Base-by-base conservation (phyloP, 2,888 invertebrate genomes). In the Aproaerema taeniolella region DNA sequence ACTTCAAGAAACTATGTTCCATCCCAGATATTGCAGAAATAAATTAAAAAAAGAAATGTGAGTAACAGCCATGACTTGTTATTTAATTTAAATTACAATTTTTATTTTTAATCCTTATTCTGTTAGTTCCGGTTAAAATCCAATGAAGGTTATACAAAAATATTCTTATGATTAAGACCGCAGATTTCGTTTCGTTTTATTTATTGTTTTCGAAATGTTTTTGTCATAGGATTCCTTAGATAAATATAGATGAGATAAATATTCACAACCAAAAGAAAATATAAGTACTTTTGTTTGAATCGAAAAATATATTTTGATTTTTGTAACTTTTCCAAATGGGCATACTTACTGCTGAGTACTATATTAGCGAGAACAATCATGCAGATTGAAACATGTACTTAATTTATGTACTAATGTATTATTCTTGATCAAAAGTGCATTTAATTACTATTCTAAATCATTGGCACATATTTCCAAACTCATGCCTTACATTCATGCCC, bases 1-100 rank as follows among this genome's bases (percentile, higher is more conserved):
- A 72, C 66, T 58, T 68, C 64, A 59, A 20, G 13, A 30, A 37
- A 37, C 9, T 14, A 30, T 17, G 64, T 72, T 79, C 76, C 71
- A 79, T 80, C 80, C 75, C 81, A 80, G 82, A 81, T 75, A 78
- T 69, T 63, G 67, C 71, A 73, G 71, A 79, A 74, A 55, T 53
- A 45, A 64, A 53, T 33, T 40, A 43, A 38, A 29, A 15, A 38
- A 33, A 45, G 59, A 54, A 61, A 56, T 11, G 49, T 55, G 60
- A 62, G 56, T 60, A 61, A 73, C 67, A 72, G 72, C 68, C 64
- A 64, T 50, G 56, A 71, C 57, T 63, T 67, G 20, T 6, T 55
- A 56, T 56, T 68, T 55, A 59, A 49, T n/a, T n/a, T n/a, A 58
- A 49, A 53, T 46, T 52, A 48, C 49, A 49, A 50, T 52, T 43